Conservation (phyloP, 2,797 vertebrate genomes). For the Galaxias olidus region DNA sequence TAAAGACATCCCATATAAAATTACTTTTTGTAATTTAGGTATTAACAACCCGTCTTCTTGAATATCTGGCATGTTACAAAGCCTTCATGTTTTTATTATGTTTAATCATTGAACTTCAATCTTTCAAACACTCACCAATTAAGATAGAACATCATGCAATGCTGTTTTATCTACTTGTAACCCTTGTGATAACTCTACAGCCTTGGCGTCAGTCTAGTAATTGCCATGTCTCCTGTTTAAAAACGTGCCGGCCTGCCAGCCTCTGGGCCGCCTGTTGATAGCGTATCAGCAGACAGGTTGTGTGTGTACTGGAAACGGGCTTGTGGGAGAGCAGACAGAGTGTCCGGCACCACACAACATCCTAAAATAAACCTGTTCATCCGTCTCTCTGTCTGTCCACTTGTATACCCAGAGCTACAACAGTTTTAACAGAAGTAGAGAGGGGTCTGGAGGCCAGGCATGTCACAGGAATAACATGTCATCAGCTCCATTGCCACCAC, state of each 20-base stretch:
- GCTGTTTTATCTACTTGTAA: too few species aligned
- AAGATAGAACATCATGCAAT: neutral
- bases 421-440: slow-evolving; percentile 40
- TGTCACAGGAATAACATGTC: slow-evolving; percentile 84
- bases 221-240: slow-evolving; percentile 69
- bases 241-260: slow-evolving; percentile 10
- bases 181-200: slow-evolving; percentile 58
- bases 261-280: slow-evolving; percentile 56
- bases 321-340: slow-evolving; percentile 76
- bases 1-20: too few species aligned
- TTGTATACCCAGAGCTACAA: slow-evolving; percentile 63
- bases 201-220: slow-evolving; percentile 77
- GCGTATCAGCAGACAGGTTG: slow-evolving; percentile 71
- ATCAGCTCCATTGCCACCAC: slow-evolving; percentile 78
- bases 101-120: too few species aligned
- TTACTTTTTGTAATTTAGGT: too few species aligned
- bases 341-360: slow-evolving; percentile 83
- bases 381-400: slow-evolving; percentile 65
- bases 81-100: too few species aligned
- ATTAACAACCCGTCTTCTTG: too few species aligned
- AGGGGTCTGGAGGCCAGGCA: slow-evolving; percentile 62
- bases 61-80: too few species aligned
- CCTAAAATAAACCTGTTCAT: slow-evolving; percentile 79
- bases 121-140: too few species aligned
- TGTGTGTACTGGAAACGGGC: slow-evolving; percentile 39